Evolutionary conservation across 2,888 invertebrate species (phyloP).

Genomic region (Athalia rosae): DNA sequence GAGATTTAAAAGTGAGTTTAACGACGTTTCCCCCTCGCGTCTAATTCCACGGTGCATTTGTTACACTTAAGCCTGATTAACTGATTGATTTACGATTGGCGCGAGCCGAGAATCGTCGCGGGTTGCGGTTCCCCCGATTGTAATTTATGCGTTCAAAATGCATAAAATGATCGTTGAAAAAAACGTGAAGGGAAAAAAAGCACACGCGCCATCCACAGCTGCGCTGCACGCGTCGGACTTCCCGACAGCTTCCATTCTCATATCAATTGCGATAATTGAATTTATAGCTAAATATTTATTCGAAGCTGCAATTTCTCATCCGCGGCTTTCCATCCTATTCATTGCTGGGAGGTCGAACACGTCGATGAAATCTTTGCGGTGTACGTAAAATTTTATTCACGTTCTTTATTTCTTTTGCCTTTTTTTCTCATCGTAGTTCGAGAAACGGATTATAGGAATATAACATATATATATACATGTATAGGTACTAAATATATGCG

Average conservation of each 20-base stretch:
- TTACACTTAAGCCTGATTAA: conserved; percentile 61
- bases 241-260: no score
- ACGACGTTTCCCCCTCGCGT: conserved; percentile 26
- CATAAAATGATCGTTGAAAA: no score
- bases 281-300: neutral
- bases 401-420: neutral
- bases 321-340: no score
- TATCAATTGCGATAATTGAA: no score
- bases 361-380: neutral
- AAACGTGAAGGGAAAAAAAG: no score
- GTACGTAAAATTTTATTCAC: neutral
- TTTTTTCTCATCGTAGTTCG: neutral
- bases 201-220: no score
- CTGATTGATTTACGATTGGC: conserved; percentile 58
- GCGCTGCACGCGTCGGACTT: no score
- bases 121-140: neutral
- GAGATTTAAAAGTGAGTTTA: conserved; percentile 21
- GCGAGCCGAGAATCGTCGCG: conserved; percentile 42
- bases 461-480: no score
- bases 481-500: no score
- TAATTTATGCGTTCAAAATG: neutral
- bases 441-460: neutral
- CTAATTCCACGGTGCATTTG: conserved; percentile 57
- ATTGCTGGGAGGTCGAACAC: no score
- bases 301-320: neutral